A percentile compares a stretch with the other conserved stretches of the same genome.
These are phyloP conservation scores for Monopis laevigella DNA, from an alignment of 2,888 invertebrate genomes.

Conservation along the genomic window DNA sequence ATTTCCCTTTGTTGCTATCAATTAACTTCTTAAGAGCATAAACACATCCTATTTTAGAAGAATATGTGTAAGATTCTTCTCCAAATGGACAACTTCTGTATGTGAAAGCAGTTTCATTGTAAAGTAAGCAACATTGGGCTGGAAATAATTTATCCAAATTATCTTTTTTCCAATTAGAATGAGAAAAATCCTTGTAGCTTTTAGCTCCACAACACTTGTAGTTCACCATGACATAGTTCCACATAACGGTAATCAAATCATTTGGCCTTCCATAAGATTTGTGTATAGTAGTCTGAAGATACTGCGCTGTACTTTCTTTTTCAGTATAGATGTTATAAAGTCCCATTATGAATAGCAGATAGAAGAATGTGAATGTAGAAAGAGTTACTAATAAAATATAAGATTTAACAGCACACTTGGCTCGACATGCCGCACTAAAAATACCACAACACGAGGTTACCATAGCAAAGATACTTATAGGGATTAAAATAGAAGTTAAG, in stretches of 20 bases:
- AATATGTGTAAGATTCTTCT: conserved; percentile 22
- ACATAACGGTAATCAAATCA: conserved; percentile 39
- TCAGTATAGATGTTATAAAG: conserved; percentile 44
- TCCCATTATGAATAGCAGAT: conserved; percentile 43
- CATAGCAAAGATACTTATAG: conserved; percentile 34
- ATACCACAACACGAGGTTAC: conserved; percentile 52
- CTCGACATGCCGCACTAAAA: conserved; percentile 44
- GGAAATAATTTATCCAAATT: conserved; percentile 36
- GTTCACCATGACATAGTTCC: conserved; percentile 45
- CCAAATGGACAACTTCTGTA: conserved; percentile 33
- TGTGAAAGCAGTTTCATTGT: conserved; percentile 30
- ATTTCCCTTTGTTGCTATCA: conserved; percentile 29
- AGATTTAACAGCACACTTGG: conserved; percentile 47
- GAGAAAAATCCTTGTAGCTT: conserved; percentile 36
- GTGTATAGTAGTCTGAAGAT: conserved; percentile 30
- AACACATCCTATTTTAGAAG: conserved; percentile 40
- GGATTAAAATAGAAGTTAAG: conserved; percentile 38
- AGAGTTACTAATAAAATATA: conserved; percentile 44
- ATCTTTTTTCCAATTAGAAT: conserved; percentile 36
- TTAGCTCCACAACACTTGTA: conserved; percentile 48
- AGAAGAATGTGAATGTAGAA: conserved; percentile 32
- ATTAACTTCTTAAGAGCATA: conserved; percentile 32
- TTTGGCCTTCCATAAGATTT: conserved; percentile 41
- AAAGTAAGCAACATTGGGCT: conserved; percentile 41
- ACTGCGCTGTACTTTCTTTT: conserved; percentile 30